These are phyloP conservation scores for Brienomyrus brachyistius DNA, from an alignment of 2,113 vertebrate genomes.

Conservation along the genomic window DNA sequence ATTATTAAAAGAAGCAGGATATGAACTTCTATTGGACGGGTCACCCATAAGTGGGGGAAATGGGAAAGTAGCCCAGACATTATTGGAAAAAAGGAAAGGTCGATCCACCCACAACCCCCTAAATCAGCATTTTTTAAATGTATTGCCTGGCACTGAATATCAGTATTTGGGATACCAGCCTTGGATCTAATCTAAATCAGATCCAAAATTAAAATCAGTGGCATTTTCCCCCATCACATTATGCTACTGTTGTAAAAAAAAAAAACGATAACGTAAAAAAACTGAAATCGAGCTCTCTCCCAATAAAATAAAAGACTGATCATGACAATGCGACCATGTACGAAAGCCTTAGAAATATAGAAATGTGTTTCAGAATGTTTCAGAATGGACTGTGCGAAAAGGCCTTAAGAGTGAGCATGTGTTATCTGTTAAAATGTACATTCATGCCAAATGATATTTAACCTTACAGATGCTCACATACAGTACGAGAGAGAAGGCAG, in stretches of 20 bases:
- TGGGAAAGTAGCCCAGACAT: background rate
- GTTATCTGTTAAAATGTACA: background rate
- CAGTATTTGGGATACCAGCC: background rate
- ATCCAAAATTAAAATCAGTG: background rate
- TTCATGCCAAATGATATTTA: slow-evolving; percentile 6
- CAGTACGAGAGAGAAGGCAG: background rate
- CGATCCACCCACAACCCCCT: background rate
- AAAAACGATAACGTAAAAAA: background rate
- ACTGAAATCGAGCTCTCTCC: background rate
- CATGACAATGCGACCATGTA: background rate
- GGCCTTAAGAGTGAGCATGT: background rate
- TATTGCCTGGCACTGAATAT: background rate
- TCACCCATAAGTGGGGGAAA: background rate
- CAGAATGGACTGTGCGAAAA: background rate
- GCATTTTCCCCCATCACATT: background rate
- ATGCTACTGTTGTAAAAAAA: background rate
- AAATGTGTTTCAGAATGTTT: background rate
- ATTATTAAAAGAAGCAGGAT: background rate
- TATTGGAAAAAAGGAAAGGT: background rate
- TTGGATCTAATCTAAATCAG: background rate
- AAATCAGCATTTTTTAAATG: background rate
- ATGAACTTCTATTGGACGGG: background rate
- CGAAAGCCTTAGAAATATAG: background rate
- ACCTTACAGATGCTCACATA: slow-evolving; percentile 8
- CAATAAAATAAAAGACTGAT: background rate